Evolutionary conservation across 2,888 invertebrate species (phyloP), one percentile per base, ranked within the genome.

Genomic region (Aplocera efformata): DNA sequence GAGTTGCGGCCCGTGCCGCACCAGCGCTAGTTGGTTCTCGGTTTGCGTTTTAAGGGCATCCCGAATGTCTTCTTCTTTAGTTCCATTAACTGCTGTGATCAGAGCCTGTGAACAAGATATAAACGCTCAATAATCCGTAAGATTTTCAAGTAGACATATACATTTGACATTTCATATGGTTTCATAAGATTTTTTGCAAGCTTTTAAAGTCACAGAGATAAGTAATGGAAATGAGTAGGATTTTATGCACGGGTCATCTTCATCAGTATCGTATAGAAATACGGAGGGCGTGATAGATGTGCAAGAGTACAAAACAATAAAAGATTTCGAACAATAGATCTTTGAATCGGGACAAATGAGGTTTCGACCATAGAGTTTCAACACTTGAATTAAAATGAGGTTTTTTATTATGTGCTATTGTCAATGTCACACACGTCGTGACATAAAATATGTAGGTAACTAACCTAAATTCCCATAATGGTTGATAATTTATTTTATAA

Each of bases 1-100:
- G 47, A 96, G 82, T 48, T 91, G 90, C 0, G 95, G 94, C 24
- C 94, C 94, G 6, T 89, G 86, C 27, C 92, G 89, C 48, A 92
- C 91, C 63, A 94, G 65, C 57, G 91, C 90, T 56, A 90, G 75
- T 65, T 91, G 90, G 50, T 90, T 83, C 52, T 91, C 90, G n/a
- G 90, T 88, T 62, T 89, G 90, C 24, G 89, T 86, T 56, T 90
- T 91, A 63, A 95, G 83, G 58, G 93, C 92, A 70, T 91, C 90
- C 57, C 95, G 91, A 51, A 95, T 88, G 74, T 96, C 94, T 38
- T 92, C 91, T 42, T 85, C 85, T 0, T 64, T 54, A 7, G 86
- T 86, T 54, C 79, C 86, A 50, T 79, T 84, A 32, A 94, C 92
- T 23, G 95, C 95, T 46, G 92, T 90, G 60, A 94, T 90, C 60